Conservation (phyloP, 2,113 vertebrate genomes). For the Bubo blakistoni region DNA sequence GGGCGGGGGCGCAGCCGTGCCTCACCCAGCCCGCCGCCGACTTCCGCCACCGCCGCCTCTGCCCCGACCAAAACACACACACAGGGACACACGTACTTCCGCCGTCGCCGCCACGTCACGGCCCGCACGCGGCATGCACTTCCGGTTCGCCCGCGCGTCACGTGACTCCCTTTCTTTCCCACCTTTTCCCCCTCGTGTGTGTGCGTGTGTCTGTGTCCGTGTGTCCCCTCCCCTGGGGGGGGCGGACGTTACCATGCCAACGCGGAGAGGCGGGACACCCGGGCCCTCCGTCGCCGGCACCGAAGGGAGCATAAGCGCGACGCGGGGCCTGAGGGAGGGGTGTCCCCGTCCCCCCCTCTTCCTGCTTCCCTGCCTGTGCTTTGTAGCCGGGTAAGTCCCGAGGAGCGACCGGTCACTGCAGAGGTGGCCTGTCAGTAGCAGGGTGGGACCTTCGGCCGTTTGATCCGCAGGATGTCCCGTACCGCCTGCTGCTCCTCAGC, state of each 20-base stretch:
- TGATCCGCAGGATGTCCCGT: too few species aligned
- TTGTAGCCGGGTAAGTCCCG: not conserved
- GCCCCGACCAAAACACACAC: constrained; percentile 58
- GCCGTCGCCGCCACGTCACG: constrained; percentile 5
- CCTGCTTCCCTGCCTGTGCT: too few species aligned
- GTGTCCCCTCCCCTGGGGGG: too few species aligned
- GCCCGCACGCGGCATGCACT: not conserved
- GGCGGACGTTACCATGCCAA: not conserved
- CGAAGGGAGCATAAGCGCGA: not conserved
- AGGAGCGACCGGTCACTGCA: accelerated
- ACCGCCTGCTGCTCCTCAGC: not conserved
- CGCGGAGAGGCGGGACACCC: too few species aligned
- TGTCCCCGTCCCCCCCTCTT: not conserved
- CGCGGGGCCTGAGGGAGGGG: too few species aligned
- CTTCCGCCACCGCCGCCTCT: constrained; percentile 53
- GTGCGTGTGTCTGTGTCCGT: too few species aligned
- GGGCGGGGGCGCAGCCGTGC: constrained; percentile 23
- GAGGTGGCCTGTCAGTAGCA: too few species aligned
- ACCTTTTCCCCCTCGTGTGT: not conserved
- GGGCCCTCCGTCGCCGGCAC: not conserved
- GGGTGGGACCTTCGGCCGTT: accelerated
- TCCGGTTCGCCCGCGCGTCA: constrained; percentile 2
- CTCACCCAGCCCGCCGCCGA: constrained; percentile 39
- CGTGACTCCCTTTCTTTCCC: not conserved
- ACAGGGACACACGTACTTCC: constrained; percentile 30